Evolutionary conservation across 2,113 vertebrate genomes (phyloP).

Genomic region (Probosciger aterrimus): DNA sequence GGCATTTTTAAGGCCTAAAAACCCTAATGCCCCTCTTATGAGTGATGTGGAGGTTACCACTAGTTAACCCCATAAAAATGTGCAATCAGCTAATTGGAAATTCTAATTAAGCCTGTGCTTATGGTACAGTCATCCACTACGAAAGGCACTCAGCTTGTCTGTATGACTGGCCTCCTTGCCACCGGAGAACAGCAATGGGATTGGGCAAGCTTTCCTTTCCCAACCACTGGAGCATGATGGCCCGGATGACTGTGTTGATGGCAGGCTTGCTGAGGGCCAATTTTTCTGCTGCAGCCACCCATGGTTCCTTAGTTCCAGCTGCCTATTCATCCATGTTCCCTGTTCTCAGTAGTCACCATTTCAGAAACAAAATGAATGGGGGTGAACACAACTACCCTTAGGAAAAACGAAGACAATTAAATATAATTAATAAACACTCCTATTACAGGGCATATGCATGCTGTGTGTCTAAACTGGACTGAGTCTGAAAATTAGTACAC

Average conservation of each 20-base stretch:
- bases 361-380: slow-evolving; percentile 37
- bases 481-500: slow-evolving; percentile 46
- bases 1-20: not conserved
- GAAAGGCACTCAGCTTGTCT: not conserved
- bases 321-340: slow-evolving; percentile 20
- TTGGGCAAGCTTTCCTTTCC: not conserved
- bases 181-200: not conserved
- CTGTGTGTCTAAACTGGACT: slow-evolving; percentile 46
- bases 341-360: not conserved
- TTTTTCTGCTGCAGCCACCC: slow-evolving; percentile 21
- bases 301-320: slow-evolving; percentile 25
- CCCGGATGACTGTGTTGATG: not conserved
- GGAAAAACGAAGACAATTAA: slow-evolving; percentile 58
- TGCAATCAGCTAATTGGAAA: slow-evolving; percentile 22
- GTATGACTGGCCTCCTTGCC: not conserved
- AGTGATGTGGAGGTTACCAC: not conserved
- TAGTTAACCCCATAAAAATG: slow-evolving; percentile 14
- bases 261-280: not conserved
- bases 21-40: not conserved
- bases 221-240: slow-evolving; percentile 16
- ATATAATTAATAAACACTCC: slow-evolving; percentile 68
- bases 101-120: not conserved
- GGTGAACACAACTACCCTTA: slow-evolving; percentile 47
- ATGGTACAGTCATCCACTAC: not conserved
- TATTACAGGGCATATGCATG: slow-evolving; percentile 61